Percentiles rank a stretch among this genome's conserved stretches.
Evolutionary conservation across 2,113 vertebrate genomes (phyloP).

Genomic region (Melanotaenia duboulayi): DNA sequence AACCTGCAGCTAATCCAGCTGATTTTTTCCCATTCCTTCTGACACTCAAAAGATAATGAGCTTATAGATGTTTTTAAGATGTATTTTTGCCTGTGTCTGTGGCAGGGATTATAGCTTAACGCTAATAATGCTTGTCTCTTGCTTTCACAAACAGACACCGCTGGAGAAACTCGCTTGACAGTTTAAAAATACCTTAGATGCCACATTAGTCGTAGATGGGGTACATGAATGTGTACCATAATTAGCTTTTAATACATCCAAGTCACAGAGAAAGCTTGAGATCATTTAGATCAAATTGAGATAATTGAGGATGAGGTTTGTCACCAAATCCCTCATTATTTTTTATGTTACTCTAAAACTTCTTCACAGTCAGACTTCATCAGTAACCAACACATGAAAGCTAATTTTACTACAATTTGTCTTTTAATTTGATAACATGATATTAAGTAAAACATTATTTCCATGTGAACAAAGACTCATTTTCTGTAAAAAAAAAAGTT

Average conservation of each 20-base stretch:
- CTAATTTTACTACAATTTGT: too few relatives aligned
- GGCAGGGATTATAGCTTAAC: slow-evolving; percentile 54
- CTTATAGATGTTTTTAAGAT: slow-evolving; percentile 76
- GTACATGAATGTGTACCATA: neutral
- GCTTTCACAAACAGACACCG: slow-evolving; percentile 42
- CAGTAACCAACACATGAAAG: too few relatives aligned
- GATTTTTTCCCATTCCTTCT: slow-evolving; percentile 58
- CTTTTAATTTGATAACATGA: too few relatives aligned
- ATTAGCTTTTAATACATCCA: slow-evolving; percentile 4
- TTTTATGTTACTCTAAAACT: too few relatives aligned
- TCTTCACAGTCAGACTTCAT: too few relatives aligned
- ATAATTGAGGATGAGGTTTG: too few relatives aligned
- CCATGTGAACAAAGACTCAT: too few relatives aligned
- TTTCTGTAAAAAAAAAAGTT: too few relatives aligned
- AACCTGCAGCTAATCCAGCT: slow-evolving; percentile 61
- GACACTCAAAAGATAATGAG: slow-evolving; percentile 81
- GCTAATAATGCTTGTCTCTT: slow-evolving; percentile 63
- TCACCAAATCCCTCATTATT: too few relatives aligned
- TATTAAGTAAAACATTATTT: too few relatives aligned
- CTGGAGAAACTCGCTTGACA: slow-evolving; percentile 31
- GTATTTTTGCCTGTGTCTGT: slow-evolving; percentile 65
- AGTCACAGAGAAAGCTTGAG: neutral
- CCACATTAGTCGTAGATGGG: slow-evolving; percentile 20
- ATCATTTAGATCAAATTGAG: neutral
- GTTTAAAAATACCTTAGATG: slow-evolving; percentile 31